Base-by-base conservation (phyloP, 2,113 vertebrate genomes). In the Lampris incognitus region DNA sequence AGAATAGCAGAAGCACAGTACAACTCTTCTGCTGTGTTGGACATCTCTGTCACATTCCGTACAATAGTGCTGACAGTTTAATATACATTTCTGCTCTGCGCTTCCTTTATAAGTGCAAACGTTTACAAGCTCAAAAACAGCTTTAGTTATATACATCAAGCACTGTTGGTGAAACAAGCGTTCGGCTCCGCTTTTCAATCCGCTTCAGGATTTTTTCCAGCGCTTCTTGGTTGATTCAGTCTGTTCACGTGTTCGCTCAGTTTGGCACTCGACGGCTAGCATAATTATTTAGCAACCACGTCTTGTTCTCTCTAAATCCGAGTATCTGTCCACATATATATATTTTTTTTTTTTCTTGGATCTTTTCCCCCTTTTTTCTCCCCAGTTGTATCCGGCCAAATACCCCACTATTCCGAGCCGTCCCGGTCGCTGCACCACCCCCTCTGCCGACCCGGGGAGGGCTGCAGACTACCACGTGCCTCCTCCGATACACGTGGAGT, bases 51-150 rank as follows among this genome's bases (percentile, higher is more conserved):
- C 63, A 44, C 36, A 42, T 72, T 49, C 69, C 75, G 79, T 60
- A 82, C 62, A 82, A 70, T 71, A 82, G 72, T 76, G 78, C 60
- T 75, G 85, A 87, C 85, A 81, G 79, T 66, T 85, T 86, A 38
- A 69, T 83, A 59, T 66, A 74, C 74, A 79, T 79, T 74, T 75
- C 63, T 69, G 69, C 67, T 87, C 79, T 79, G 72, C 81, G 83
- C 69, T 83, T 85, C 61, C 71, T 83, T 79, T 83, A 79, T 69
- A 83, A 82, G 76, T 81, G 91, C 87, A 87, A 88, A 84, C 5
- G 51, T 87, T 79, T 79, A 87, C 71, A 90, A 83, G 85, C 88
- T 91, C 72, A 86, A 87, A 87, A 86, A 89, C 69, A 86, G 72
- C 68, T 89, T 83, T 58, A 76, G 9, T 82, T 83, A 87, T 81